phyloP scores from a whole-genome alignment of 2,888 invertebrate species.

The Agapetus fuscipes region DNA sequence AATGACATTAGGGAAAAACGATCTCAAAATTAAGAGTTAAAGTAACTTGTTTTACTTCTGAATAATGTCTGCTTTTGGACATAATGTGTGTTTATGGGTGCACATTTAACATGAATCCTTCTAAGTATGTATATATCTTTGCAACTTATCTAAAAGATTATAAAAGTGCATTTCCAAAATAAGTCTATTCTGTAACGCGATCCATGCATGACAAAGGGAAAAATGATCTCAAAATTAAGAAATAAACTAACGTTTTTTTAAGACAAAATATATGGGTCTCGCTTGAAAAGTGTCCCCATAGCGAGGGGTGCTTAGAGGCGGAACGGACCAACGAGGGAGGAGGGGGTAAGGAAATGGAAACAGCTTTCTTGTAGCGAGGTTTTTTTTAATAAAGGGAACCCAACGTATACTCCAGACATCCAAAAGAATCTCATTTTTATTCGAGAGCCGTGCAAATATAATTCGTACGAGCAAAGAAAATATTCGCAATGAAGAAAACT shows the following conservation, averaged over 20 bases:
- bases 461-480: neutral
- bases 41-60: no score
- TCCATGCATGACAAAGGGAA: slow-evolving; percentile 3
- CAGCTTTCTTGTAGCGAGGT: neutral
- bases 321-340: slow-evolving; percentile 5
- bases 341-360: neutral
- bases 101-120: no score
- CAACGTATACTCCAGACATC: neutral
- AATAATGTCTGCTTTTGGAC: no score
- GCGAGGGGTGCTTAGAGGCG: slow-evolving; percentile 6
- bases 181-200: slow-evolving; percentile 1
- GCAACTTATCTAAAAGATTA: no score
- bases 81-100: no score
- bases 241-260: slow-evolving; percentile 13
- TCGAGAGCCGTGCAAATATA: neutral
- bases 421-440: slow-evolving; percentile 1
- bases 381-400: neutral
- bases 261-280: slow-evolving; percentile 14
- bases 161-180: no score
- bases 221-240: slow-evolving; percentile 15
- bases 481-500: neutral
- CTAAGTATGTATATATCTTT: no score
- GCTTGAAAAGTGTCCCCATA: slow-evolving; percentile 7
- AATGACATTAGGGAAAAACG: no score
- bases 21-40: no score